Evolutionary conservation across 2,113 vertebrate species (phyloP).

Genomic region (Psittacus erithacus): DNA sequence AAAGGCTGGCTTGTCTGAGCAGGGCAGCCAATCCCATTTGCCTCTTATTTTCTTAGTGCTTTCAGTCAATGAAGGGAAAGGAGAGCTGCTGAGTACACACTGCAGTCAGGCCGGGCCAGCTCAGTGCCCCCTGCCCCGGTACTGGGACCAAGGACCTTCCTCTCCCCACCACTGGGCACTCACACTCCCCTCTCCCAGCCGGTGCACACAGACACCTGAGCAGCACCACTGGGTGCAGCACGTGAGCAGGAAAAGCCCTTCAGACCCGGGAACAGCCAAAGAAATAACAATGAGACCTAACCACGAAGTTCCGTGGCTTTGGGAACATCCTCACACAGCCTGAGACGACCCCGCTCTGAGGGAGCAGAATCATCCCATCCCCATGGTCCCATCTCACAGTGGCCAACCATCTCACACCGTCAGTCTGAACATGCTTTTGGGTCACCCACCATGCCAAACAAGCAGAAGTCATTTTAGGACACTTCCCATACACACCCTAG

Average conservation of each 20-base stretch:
- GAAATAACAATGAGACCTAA: background rate
- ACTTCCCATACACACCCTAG: background rate
- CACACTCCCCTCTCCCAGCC: background rate
- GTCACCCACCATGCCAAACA: background rate
- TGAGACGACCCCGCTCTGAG: background rate
- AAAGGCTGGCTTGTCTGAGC: background rate
- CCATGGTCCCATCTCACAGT: background rate
- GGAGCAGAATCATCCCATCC: background rate
- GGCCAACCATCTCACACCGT: background rate
- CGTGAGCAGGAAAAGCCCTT: accelerated
- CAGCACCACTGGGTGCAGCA: background rate
- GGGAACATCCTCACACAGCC: background rate
- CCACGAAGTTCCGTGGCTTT: background rate
- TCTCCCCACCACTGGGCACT: background rate
- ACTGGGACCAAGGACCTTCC: background rate
- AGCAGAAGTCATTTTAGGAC: background rate
- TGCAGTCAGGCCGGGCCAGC: background rate
- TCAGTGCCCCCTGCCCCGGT: background rate
- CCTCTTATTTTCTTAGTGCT: background rate
- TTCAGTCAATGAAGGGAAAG: background rate
- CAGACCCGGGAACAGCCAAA: background rate
- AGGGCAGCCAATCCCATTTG: background rate
- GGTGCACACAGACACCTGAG: background rate
- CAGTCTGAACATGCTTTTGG: accelerated
- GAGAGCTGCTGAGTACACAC: background rate